These are phyloP conservation scores for Archips crataeganus DNA, from an alignment of 2,888 invertebrate species.

Conservation along the genomic window DNA sequence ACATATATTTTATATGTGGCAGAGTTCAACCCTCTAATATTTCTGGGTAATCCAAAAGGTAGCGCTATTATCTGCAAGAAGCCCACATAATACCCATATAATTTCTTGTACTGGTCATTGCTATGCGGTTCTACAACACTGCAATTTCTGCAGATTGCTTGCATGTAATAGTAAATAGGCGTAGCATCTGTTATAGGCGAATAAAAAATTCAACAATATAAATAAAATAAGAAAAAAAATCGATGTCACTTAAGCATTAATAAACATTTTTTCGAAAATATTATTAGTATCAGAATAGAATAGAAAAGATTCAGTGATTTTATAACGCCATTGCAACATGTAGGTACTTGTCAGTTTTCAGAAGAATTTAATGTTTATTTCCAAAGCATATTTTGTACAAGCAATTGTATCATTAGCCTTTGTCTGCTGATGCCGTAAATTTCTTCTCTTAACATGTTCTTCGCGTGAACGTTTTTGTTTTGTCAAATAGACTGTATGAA, in stretches of 20 bases:
- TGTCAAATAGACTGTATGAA: too few relatives aligned
- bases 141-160: background rate
- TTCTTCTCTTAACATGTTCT: background rate
- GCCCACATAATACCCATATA: background rate
- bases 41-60: background rate
- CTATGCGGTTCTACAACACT: background rate
- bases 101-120: background rate
- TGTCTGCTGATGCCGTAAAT: constrained; percentile 3
- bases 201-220: too few relatives aligned
- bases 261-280: too few relatives aligned
- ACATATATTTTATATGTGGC: too few relatives aligned
- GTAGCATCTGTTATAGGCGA: too few relatives aligned
- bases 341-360: background rate
- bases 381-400: background rate
- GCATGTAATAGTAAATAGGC: background rate
- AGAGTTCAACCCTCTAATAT: too few relatives aligned
- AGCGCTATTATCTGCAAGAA: background rate
- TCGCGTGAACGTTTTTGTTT: background rate
- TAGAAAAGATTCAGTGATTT: too few relatives aligned
- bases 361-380: background rate
- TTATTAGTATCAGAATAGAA: too few relatives aligned
- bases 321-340: background rate
- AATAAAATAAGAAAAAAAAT: too few relatives aligned
- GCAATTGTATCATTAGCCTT: constrained; percentile 30
- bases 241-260: too few relatives aligned